A percentile compares a stretch with the other conserved stretches of the same genome.
phyloP scores from a whole-genome alignment of 2,888 invertebrate species.

The Lepidochitona cinerea region DNA sequence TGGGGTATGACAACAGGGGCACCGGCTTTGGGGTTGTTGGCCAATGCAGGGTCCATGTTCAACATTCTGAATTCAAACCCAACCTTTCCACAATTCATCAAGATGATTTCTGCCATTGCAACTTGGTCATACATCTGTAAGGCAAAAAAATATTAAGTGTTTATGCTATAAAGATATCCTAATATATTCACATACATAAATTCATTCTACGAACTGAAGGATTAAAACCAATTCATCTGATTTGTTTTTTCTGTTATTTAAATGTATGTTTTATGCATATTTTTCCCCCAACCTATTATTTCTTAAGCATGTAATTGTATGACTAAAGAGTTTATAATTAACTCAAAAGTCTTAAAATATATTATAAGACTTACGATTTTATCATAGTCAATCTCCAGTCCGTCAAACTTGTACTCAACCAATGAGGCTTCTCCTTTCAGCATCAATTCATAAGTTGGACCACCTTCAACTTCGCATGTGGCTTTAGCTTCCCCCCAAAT shows the following conservation, averaged over 20 bases:
- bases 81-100: constrained; percentile 68
- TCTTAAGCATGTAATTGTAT: too few species aligned
- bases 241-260: too few species aligned
- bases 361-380: constrained; percentile 63
- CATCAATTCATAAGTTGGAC: constrained; percentile 68
- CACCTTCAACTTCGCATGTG: constrained; percentile 69
- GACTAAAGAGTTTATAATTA: too few species aligned
- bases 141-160: too few species aligned
- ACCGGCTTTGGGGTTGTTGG: constrained; percentile 59
- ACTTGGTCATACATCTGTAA: constrained; percentile 68
- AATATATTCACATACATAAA: too few species aligned
- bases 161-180: too few species aligned
- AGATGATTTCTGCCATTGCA: constrained; percentile 58
- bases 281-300: too few species aligned
- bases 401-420: constrained; percentile 67
- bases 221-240: too few species aligned
- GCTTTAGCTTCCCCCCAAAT: constrained; percentile 67
- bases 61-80: constrained; percentile 67
- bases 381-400: constrained; percentile 67
- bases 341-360: background rate
- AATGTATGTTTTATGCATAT: too few species aligned
- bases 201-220: too few species aligned
- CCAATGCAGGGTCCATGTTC: constrained; percentile 62
- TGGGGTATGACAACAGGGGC: constrained; percentile 66
- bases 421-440: constrained; percentile 69